phyloP scores from a whole-genome alignment of 2,113 vertebrate genomes.

The Anoplopoma fimbria region DNA sequence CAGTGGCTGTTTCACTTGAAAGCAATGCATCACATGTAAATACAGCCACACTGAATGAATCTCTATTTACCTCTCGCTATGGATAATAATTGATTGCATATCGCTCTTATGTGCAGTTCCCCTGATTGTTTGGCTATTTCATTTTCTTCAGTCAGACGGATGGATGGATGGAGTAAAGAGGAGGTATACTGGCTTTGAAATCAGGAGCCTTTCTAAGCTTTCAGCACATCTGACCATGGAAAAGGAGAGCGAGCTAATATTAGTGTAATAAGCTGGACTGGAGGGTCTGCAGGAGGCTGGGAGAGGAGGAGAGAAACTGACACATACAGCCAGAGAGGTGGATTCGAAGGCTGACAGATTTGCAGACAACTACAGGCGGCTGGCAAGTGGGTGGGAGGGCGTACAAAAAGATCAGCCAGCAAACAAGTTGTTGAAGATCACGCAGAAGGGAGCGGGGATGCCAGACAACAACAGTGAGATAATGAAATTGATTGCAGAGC shows the following conservation, averaged over 20 bases:
- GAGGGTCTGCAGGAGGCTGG: neutral
- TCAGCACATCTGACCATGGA: neutral
- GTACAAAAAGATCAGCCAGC: conserved; percentile 22
- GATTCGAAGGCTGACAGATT: conserved; percentile 10
- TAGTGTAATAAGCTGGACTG: neutral
- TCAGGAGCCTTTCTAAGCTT: conserved; percentile 1
- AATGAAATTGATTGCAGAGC: conserved; percentile 46
- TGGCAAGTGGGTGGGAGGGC: neutral
- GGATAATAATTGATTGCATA: neutral
- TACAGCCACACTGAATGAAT: neutral
- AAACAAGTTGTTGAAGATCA: conserved; percentile 1
- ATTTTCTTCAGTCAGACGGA: neutral
- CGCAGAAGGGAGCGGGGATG: neutral
- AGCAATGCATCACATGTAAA: neutral
- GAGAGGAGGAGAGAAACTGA: neutral
- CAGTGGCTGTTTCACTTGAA: neutral
- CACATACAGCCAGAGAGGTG: neutral
- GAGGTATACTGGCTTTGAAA: conserved; percentile 14
- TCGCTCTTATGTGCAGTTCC: neutral
- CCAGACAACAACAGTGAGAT: conserved; percentile 24
- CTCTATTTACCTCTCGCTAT: neutral
- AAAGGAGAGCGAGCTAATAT: neutral
- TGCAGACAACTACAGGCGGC: neutral
- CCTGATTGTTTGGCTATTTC: neutral
- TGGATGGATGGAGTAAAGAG: neutral